These are phyloP conservation scores for Mechanitis messenoides DNA, from an alignment of 2,888 invertebrate species.

Conservation along the genomic window DNA sequence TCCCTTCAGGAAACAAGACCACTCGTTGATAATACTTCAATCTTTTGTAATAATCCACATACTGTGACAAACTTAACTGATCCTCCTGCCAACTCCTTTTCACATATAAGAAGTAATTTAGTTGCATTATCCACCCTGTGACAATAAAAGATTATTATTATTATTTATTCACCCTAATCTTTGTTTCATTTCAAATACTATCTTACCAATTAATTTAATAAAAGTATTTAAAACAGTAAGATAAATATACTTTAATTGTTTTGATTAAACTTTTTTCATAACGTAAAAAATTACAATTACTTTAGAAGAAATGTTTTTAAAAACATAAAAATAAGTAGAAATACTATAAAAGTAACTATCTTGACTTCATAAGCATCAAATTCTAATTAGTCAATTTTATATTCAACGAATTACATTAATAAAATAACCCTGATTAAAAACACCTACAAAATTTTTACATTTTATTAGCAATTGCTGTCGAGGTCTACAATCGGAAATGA, in stretches of 20 bases:
- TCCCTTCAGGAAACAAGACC: slow-evolving; percentile 92
- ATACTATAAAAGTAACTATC: slow-evolving; percentile 2
- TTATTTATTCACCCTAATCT: not conserved
- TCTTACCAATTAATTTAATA: no score
- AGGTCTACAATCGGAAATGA: no score
- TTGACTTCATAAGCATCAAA: no score
- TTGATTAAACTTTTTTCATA: no score
- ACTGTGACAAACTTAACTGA: slow-evolving; percentile 78
- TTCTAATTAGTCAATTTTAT: no score
- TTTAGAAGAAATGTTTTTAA: no score
- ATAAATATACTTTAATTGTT: no score
- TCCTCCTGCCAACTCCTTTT: slow-evolving; percentile 89
- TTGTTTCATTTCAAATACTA: not conserved
- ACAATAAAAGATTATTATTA: not conserved
- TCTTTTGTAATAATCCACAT: slow-evolving; percentile 83
- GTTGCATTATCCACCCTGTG: slow-evolving; percentile 91
- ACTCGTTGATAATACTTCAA: slow-evolving; percentile 81
- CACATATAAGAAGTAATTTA: slow-evolving; percentile 89
- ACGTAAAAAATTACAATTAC: no score
- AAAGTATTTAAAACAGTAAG: no score
- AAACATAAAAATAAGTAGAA: slow-evolving; percentile 15
- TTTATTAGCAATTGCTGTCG: no score
- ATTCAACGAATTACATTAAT: no score
- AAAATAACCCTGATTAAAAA: not conserved
- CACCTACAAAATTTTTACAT: no score